Percentiles rank a stretch among this genome's conserved stretches.
These are phyloP conservation scores for Hydrocynus forskahlii DNA, from an alignment of 2,797 vertebrate species.

Conservation along the genomic window DNA sequence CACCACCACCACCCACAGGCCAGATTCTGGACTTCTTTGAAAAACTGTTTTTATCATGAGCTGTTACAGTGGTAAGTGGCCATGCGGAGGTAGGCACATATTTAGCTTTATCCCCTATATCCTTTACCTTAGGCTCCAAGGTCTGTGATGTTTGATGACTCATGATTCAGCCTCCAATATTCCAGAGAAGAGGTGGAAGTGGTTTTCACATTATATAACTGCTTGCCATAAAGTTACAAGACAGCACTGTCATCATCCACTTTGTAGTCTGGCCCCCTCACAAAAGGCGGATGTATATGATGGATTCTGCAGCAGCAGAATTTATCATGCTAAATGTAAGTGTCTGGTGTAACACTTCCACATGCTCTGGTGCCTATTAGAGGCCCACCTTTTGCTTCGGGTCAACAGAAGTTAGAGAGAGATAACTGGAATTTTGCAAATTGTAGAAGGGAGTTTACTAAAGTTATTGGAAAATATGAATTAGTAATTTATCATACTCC, in stretches of 20 bases:
- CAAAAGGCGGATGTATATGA: slow-evolving; percentile 55
- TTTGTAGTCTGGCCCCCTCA: slow-evolving; percentile 60
- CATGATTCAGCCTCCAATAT: slow-evolving; percentile 39
- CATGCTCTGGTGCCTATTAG: slow-evolving; percentile 2
- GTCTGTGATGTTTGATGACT: slow-evolving; percentile 57
- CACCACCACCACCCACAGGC: not conserved
- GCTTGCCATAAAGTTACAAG: slow-evolving; percentile 57
- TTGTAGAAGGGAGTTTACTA: not conserved
- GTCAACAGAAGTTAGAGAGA: not conserved
- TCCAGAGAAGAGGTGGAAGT: slow-evolving; percentile 61
- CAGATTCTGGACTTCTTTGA: slow-evolving; percentile 47
- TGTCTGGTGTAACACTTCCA: slow-evolving; percentile 31
- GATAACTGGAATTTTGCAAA: not conserved
- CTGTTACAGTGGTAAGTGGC: slow-evolving; percentile 59
- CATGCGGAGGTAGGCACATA: slow-evolving; percentile 36
- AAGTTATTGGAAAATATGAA: no score
- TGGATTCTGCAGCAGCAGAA: slow-evolving; percentile 59
- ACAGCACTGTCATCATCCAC: slow-evolving; percentile 59
- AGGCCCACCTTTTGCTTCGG: slow-evolving; percentile 36
- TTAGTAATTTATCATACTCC: no score
- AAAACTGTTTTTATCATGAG: slow-evolving; percentile 58
- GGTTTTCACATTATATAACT: slow-evolving; percentile 66
- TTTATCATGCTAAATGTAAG: slow-evolving; percentile 39
- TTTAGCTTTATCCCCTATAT: slow-evolving; percentile 51
- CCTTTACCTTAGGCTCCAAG: slow-evolving; percentile 49